A percentile compares a stretch with the other conserved stretches of the same genome.
phyloP scores from a whole-genome alignment of 2,888 invertebrate species.

The Girardia tigrina region DNA sequence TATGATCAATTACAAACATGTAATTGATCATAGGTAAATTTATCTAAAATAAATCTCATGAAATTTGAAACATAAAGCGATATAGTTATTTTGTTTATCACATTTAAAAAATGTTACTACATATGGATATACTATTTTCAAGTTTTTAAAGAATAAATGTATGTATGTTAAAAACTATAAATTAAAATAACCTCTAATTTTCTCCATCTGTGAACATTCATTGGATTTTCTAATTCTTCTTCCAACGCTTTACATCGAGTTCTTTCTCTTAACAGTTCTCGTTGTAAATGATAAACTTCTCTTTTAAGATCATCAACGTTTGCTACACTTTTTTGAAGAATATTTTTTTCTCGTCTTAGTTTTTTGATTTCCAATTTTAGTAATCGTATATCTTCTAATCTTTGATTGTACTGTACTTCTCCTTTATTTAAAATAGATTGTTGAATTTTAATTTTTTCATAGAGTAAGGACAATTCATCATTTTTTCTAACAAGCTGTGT shows the following conservation, averaged over 20 bases:
- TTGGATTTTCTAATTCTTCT: conserved; percentile 72
- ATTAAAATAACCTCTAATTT: conserved; percentile 66
- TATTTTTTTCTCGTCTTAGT: conserved; percentile 52
- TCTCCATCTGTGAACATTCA: conserved; percentile 80
- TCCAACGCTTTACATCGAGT: conserved; percentile 69
- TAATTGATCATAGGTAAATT: too few relatives aligned
- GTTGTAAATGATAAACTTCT: conserved; percentile 68
- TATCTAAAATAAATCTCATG: too few relatives aligned
- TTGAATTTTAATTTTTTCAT: conserved; percentile 65
- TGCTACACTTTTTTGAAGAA: conserved; percentile 54
- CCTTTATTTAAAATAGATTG: conserved; percentile 67
- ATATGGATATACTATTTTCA: too few relatives aligned
- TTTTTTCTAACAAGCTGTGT: conserved; percentile 70
- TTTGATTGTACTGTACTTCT: conserved; percentile 63
- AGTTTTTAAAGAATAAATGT: too few relatives aligned
- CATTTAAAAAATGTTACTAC: too few relatives aligned
- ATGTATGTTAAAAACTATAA: too few relatives aligned
- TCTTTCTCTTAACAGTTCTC: conserved; percentile 65
- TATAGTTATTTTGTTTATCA: too few relatives aligned
- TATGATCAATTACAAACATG: too few relatives aligned
- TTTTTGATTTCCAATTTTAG: conserved; percentile 66
- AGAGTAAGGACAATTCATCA: conserved; percentile 65
- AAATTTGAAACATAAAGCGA: too few relatives aligned
- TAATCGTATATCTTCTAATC: conserved; percentile 68
- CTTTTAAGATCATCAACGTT: conserved; percentile 68